phyloP scores from a whole-genome alignment of 2,797 vertebrate species.

The Tapera naevia region DNA sequence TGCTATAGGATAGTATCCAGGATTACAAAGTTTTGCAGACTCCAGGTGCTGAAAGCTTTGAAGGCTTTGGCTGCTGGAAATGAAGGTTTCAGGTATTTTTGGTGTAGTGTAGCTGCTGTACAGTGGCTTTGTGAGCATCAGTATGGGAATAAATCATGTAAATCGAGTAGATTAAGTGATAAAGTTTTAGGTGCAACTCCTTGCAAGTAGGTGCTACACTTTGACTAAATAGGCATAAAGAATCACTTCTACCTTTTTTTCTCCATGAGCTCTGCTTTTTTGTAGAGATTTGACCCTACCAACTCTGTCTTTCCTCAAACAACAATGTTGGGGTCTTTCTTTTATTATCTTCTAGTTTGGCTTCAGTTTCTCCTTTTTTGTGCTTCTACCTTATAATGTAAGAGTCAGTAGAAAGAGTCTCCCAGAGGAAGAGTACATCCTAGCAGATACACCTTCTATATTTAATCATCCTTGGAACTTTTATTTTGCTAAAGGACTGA shows the following conservation, averaged over 20 bases:
- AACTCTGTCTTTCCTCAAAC: neutral
- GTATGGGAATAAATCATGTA: neutral
- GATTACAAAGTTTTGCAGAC: neutral
- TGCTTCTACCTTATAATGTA: neutral
- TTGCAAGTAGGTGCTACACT: neutral
- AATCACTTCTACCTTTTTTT: neutral
- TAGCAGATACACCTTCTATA: neutral
- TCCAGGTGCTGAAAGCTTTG: neutral
- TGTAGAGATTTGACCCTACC: neutral
- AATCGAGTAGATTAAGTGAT: neutral
- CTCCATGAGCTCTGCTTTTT: neutral
- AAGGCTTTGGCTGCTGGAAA: neutral
- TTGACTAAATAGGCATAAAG: neutral
- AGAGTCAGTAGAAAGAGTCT: neutral
- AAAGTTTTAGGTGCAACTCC: neutral
- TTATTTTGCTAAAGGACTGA: constrained; percentile 56
- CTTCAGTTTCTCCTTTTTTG: neutral
- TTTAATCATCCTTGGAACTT: constrained; percentile 44
- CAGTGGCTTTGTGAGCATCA: neutral
- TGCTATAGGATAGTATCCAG: neutral
- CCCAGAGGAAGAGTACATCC: neutral
- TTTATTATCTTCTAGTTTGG: neutral
- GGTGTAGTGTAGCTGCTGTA: neutral
- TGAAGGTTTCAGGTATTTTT: neutral
- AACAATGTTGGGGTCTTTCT: neutral